phyloP scores from a whole-genome alignment of 1,140 invertebrate genomes.

The Cryptotermes secundus region DNA sequence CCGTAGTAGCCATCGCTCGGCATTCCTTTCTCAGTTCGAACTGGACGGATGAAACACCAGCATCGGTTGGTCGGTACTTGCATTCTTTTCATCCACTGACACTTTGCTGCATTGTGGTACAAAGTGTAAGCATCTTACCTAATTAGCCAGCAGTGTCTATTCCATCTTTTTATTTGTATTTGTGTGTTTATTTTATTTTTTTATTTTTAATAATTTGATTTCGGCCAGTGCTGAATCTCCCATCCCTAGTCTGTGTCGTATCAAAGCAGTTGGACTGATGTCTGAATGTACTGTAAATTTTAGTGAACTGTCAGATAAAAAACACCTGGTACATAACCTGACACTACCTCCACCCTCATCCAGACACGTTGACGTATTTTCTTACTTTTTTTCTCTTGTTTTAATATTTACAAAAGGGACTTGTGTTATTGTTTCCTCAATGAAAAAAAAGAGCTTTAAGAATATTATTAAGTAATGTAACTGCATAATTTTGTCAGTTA shows the following conservation, averaged over 20 bases:
- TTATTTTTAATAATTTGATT: constrained; percentile 19
- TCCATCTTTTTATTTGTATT: not conserved
- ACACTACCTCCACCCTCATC: constrained; percentile 27
- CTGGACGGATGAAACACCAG: not conserved
- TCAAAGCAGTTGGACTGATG: constrained; percentile 18
- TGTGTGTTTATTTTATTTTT: too few species aligned
- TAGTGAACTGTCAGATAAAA: constrained; percentile 1
- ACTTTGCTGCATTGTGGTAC: not conserved
- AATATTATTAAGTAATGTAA: constrained; percentile 26
- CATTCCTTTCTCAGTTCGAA: constrained; percentile 8
- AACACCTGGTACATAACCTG: constrained; percentile 9
- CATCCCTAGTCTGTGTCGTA: constrained; percentile 29
- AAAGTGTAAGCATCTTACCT: not conserved
- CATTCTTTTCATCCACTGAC: not conserved
- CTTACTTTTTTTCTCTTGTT: not conserved
- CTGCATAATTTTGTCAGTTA: constrained; percentile 25
- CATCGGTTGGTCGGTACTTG: not conserved
- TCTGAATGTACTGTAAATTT: constrained; percentile 8
- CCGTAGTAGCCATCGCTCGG: not conserved
- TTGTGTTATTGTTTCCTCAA: constrained; percentile 3
- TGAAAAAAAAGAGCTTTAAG: constrained; percentile 32
- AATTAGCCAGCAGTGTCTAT: not conserved
- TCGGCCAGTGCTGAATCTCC: constrained; percentile 32
- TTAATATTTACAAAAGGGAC: constrained; percentile 3
- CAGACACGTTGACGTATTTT: not conserved